Base-by-base conservation (phyloP, 2,113 vertebrate species). In the Hippocampus guttulatus region DNA sequence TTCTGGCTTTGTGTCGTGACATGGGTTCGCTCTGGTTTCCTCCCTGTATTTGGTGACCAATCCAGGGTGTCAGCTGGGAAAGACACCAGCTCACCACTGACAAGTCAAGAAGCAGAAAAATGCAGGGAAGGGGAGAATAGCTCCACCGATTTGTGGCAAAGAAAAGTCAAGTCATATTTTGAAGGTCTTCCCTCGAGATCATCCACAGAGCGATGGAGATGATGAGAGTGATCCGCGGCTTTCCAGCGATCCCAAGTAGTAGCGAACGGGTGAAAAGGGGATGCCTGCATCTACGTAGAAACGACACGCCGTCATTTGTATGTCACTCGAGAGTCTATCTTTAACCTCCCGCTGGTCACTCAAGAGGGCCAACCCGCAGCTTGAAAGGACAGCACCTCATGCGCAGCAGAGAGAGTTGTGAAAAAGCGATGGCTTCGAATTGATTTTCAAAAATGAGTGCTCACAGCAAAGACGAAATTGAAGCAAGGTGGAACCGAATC, bases 331-430 rank as follows among this genome's bases (percentile, higher is more conserved):
- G 27, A 38, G 16, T 64, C 30, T 73, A 51, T 16, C 54, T 77
- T 64, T 63, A 79, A 73, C 77, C 81, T 76, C 70, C 61, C 54
- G 3, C 67, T 58, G 23, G 68, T 57, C 68, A 71, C 55, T 45
- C 52, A 38, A 57, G 64, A 63, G 69, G 62, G 14, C 63, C 18
- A 41, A 70, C 60, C 75, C 45, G n/a, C 52, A 1, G 54, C 77
- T 68, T 78, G 62, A 76, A 81, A 38, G 33, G 33, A 38, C 14
- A 6, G 14, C 7, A 8, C 5, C 27, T 60, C 9, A 33, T 27
- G 1, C 27, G 27, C 58, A 2, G 15, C 12, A 10, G 27, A 61
- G 16, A 15, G 16, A 61, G 27, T 30, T 2, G 27, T 16, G 15
- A 33, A 61, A 33, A 61, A 61, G 58, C 2, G 15, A 61, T 9